Conservation (phyloP, 2,888 invertebrate species). For the Celastrina argiolus region DNA sequence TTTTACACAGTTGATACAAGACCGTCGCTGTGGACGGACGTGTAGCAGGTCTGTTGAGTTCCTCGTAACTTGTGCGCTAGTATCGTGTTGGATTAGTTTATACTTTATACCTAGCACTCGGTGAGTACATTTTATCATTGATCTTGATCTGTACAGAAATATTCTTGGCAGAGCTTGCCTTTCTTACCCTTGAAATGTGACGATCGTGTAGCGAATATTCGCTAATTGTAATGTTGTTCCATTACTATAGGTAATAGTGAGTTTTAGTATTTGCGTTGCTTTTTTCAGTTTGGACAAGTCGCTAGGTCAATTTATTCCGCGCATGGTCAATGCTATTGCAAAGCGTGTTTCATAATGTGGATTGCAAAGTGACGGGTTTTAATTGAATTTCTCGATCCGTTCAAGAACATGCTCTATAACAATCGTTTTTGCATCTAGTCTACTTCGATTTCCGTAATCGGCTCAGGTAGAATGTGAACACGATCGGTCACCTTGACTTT, state of each 20-base stretch:
- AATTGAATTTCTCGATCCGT: constrained; percentile 5
- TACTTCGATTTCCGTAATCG: not conserved
- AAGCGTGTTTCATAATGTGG: constrained; percentile 17
- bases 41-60: constrained; percentile 35
- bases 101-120: constrained; percentile 45
- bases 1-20: constrained; percentile 55
- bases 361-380: constrained; percentile 20
- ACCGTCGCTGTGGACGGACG: constrained; percentile 44
- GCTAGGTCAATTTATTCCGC: constrained; percentile 16
- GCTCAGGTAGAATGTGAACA: constrained; percentile 4
- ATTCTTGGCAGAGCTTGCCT: constrained; percentile 59
- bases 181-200: constrained; percentile 51
- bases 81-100: constrained; percentile 56
- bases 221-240: constrained; percentile 15
- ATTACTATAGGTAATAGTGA: not conserved
- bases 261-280: not conserved
- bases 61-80: constrained; percentile 45
- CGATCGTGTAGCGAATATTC: constrained; percentile 21
- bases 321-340: constrained; percentile 22
- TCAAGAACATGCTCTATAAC: not conserved
- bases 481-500: constrained; percentile 20
- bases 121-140: constrained; percentile 55
- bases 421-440: constrained; percentile 5
- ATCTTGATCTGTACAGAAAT: constrained; percentile 60
- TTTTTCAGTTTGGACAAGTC: not conserved